Evolutionary conservation across 2,113 vertebrate genomes (phyloP), one percentile per base, ranked within the genome.

Genomic region (Acanthisitta chloris): DNA sequence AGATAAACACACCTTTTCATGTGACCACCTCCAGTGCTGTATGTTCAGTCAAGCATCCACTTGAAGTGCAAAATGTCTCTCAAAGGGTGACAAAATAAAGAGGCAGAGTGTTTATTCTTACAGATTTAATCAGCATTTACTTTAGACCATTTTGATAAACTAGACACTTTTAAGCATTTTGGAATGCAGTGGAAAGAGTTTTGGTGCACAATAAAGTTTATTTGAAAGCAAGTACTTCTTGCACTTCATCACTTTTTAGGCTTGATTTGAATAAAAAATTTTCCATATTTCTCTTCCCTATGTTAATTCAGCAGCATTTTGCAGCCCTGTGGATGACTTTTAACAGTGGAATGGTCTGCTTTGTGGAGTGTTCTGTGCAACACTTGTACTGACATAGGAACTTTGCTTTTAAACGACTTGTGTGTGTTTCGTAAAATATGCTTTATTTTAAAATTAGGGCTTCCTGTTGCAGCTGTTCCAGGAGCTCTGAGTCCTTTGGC

Each of bases 401-500:
- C 48, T 58, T 77, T 36, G n/a, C 67, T 78, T 96, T 77, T 72
- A 65, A 93, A 97, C 4, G 96, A 98, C 97, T 97, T 97, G 97
- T 98, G 98, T 98, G 97, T 98, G 95, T 98, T 98, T 98, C 98
- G 98, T 98, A 98, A 98, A 98, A 98, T 97, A 95, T 97, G 97
- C 98, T 98, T 98, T 98, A 98, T 98, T 98, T 98, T 98, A 98
- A 98, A 98, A 98, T 98, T 98, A 98, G 97, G 98, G 97, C 97
- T 98, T 98, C 98, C 97, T 98, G 97, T 98, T 98, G 97, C 98
- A 98, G 97, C 98, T 97, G 98, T 99, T 98, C 97, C 98, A 99
- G 99, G 99, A 98, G 99, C 99, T 84, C 97, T 99, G 97, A 99
- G 98, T 97, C 99, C 99, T 52, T 96, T 99, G 97, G 99, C 98